These are phyloP conservation scores for Hesperophylax magnus DNA, from an alignment of 1,140 invertebrate species.

Conservation along the genomic window DNA sequence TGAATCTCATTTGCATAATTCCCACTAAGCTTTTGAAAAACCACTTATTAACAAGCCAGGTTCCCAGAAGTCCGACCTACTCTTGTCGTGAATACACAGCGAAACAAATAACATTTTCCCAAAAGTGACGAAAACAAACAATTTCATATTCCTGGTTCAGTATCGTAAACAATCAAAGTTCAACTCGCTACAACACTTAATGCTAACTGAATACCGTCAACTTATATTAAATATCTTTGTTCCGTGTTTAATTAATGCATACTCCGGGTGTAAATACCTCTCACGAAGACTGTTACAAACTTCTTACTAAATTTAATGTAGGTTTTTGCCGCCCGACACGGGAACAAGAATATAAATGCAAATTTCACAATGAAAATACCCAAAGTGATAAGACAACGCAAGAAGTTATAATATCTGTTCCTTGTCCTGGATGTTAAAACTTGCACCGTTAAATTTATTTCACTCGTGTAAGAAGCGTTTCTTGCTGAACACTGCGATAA, in stretches of 20 bases:
- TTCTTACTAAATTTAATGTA: conserved; percentile 39
- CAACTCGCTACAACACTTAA: neutral
- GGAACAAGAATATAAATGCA: conserved; percentile 48
- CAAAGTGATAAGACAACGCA: conserved; percentile 21
- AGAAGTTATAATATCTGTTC: conserved; percentile 32
- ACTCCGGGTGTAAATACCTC: conserved; percentile 22
- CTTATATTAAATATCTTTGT: conserved; percentile 15
- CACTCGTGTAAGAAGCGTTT: neutral
- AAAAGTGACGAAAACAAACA: too few species aligned
- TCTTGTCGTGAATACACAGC: too few species aligned
- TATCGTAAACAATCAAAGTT: neutral
- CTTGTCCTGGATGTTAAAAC: conserved; percentile 21
- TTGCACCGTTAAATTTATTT: conserved; percentile 24
- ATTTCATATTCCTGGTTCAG: too few species aligned
- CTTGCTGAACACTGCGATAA: neutral
- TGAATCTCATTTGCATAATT: too few species aligned
- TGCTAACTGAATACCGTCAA: conserved; percentile 21
- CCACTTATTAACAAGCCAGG: too few species aligned
- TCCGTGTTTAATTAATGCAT: conserved; percentile 40
- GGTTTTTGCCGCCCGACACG: conserved; percentile 39
- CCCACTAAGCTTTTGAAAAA: too few species aligned
- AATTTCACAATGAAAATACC: conserved; percentile 42
- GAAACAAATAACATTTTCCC: too few species aligned
- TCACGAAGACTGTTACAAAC: conserved; percentile 36
- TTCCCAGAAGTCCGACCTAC: too few species aligned